Conservation (phyloP, 2,888 invertebrate species). For the Zaprionus bogoriensis region DNA sequence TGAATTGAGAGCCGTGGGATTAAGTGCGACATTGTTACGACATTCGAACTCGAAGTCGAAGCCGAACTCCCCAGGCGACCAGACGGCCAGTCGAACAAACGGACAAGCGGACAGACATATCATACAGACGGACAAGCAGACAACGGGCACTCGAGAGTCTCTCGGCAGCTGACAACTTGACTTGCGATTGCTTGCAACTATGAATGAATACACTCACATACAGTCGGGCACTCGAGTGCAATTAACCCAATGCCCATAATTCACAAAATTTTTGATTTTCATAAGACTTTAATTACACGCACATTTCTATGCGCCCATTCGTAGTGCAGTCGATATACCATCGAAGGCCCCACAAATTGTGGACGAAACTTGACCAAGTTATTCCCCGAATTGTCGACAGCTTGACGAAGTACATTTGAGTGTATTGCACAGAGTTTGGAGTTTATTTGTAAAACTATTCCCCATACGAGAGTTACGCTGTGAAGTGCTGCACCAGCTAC, state of each 20-base stretch:
- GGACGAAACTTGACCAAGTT: background rate
- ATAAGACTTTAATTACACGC: conserved; percentile 8
- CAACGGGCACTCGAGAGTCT: background rate
- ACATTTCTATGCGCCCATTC: background rate
- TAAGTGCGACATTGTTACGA: conserved; percentile 30
- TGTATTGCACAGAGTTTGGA: too few species aligned
- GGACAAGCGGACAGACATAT: too few species aligned
- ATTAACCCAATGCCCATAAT: conserved; percentile 12
- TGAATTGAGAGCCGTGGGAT: conserved; percentile 25
- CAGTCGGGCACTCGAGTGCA: conserved; percentile 9
- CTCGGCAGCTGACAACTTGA: background rate
- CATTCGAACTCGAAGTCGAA: background rate
- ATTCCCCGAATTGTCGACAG: background rate
- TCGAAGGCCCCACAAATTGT: background rate
- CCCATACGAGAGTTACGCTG: too few species aligned
- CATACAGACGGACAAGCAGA: too few species aligned
- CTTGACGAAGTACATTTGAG: background rate
- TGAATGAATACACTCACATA: conserved; percentile 1
- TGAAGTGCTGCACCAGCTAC: too few species aligned
- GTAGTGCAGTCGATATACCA: background rate
- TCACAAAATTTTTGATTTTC: conserved; percentile 10
- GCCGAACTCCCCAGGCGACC: too few species aligned
- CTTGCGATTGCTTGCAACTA: conserved; percentile 27
- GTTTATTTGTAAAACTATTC: too few species aligned
- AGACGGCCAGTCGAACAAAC: too few species aligned